These are phyloP conservation scores for Anableps anableps DNA, from an alignment of 2,797 vertebrate genomes.

Conservation along the genomic window DNA sequence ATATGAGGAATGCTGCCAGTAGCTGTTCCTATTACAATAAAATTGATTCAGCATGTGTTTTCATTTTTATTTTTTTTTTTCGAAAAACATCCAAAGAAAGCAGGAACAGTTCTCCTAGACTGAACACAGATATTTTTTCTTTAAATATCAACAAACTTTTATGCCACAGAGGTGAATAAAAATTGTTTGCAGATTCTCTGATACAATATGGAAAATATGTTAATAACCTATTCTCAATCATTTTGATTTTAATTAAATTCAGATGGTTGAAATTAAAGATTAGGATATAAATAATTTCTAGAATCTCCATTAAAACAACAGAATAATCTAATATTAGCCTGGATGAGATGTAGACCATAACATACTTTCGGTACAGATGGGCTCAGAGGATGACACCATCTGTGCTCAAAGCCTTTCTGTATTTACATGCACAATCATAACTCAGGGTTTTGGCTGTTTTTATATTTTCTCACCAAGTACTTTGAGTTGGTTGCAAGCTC, in stretches of 20 bases:
- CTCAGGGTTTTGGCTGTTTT: slow-evolving; percentile 8
- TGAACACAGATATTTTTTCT: slow-evolving; percentile 11
- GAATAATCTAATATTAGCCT: slow-evolving; percentile 32
- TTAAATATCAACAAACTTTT: background rate
- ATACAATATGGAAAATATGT: background rate
- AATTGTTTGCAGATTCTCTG: background rate
- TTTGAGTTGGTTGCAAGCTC: slow-evolving; percentile 88
- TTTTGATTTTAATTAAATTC: background rate
- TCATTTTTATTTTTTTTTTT: background rate
- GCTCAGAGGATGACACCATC: slow-evolving; percentile 48
- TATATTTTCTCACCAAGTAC: slow-evolving; percentile 86
- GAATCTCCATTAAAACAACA: slow-evolving; percentile 32
- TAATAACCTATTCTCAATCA: background rate
- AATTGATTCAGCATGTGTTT: slow-evolving; percentile 26
- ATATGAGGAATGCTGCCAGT: slow-evolving; percentile 19
- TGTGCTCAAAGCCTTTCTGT: slow-evolving; percentile 56
- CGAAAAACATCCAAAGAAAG: slow-evolving; percentile 14
- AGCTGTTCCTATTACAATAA: slow-evolving; percentile 26
- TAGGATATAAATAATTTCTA: background rate
- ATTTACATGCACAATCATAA: slow-evolving; percentile 51
- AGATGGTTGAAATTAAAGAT: background rate
- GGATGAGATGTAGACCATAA: slow-evolving; percentile 28
- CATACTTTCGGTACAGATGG: slow-evolving; percentile 60
- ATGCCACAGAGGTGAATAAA: background rate
- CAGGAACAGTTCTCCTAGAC: slow-evolving; percentile 24